A percentile compares a stretch with the other conserved stretches of the same genome.
Evolutionary conservation across 2,797 vertebrate species (phyloP).

Genomic region (Eulemur mongoz): DNA sequence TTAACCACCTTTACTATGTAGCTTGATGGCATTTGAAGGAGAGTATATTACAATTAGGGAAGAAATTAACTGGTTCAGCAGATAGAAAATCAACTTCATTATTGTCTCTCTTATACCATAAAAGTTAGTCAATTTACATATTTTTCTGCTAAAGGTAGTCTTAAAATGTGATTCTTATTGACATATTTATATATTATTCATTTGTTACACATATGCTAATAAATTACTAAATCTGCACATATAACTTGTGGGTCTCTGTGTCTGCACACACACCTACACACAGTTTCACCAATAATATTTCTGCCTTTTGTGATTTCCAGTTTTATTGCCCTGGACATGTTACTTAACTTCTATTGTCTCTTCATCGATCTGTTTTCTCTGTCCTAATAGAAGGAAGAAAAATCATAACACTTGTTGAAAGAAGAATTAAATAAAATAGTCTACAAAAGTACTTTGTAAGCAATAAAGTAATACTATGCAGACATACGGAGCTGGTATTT

Average conservation of each 20-base stretch:
- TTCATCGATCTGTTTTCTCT: neutral
- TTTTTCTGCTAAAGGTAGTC: neutral
- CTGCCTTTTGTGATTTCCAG: neutral
- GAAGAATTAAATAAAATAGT: slow-evolving; percentile 39
- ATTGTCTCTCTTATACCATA: slow-evolving; percentile 3
- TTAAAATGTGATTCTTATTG: slow-evolving; percentile 14
- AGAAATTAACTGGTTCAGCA: slow-evolving; percentile 26
- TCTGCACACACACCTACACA: neutral
- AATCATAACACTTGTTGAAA: slow-evolving; percentile 24
- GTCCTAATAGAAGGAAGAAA: neutral
- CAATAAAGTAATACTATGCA: neutral
- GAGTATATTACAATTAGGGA: slow-evolving; percentile 37
- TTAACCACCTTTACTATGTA: slow-evolving; percentile 38
- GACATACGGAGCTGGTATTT: neutral
- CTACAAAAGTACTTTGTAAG: slow-evolving; percentile 27
- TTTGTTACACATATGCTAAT: neutral
- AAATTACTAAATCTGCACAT: neutral
- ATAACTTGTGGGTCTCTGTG: neutral
- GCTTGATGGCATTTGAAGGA: slow-evolving; percentile 45
- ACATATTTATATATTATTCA: neutral
- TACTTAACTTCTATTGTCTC: neutral
- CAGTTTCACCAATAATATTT: neutral
- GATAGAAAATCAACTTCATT: slow-evolving; percentile 40
- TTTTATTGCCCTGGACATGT: neutral
- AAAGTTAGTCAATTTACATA: neutral